Evolutionary conservation across 1,140 invertebrate genomes (phyloP), one percentile per base, ranked within the genome.

Genomic region (Drosophila dunni): DNA sequence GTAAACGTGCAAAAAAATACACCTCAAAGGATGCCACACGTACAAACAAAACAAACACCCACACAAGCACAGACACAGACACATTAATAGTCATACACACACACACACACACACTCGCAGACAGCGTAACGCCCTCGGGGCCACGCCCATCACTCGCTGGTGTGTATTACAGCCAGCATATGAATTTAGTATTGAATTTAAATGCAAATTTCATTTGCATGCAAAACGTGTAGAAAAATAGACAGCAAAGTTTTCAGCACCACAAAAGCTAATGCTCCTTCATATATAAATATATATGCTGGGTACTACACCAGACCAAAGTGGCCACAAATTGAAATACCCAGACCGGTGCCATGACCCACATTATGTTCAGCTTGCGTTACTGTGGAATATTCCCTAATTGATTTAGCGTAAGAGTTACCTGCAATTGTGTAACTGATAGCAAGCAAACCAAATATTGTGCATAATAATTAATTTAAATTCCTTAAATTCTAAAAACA

Each of bases 121-220:
- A 65, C 44, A 24, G 62, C 62, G 33, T 24, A 74, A 75, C 58
- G 66, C 68, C 62, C 56, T 66, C 24, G 17, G 68, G 46, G 50
- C 48, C 48, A 61, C 68, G 53, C 51, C 58, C 51, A 29, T 53
- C 58, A n/a, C 33, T 72, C 34, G 63, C 51, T 51, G 80, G 84
- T 88, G 83, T 88, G 61, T 78, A 89, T 89, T 80, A 89, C 84
- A 89, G 76, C 42, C 73, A 83, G 79, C 84, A 88, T 88, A 88
- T 88, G 84, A 88, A 88, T 88, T 88, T 88, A 82, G 79, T 88
- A 88, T 88, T 88, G 79, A 88, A 88, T 88, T 88, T 88, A 88
- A 88, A 88, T 88, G 84, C 84, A 88, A 88, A 88, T 88, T 89
- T 84, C 84, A 84, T 88, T 84, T 83, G 78, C 84, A 84, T 88